phyloP scores from a whole-genome alignment of 2,888 invertebrate species.

The Pandemis heparana region DNA sequence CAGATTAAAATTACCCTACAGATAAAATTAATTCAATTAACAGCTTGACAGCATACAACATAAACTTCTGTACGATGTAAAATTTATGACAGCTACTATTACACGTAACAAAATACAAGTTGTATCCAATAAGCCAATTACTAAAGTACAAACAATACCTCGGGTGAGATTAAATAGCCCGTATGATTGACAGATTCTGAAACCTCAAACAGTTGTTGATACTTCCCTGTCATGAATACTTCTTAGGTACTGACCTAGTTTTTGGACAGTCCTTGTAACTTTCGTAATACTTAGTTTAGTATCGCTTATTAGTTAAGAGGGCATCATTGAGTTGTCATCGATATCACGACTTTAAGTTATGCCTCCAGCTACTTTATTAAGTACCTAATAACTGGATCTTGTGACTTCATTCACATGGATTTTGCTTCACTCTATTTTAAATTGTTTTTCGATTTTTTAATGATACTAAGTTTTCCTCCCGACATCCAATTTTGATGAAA shows the following conservation, averaged over 20 bases:
- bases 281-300: slow-evolving; percentile 15
- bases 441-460: no score
- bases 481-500: no score
- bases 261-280: slow-evolving; percentile 10
- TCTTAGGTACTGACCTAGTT: slow-evolving; percentile 31
- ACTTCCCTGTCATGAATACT: slow-evolving; percentile 33
- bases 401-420: no score
- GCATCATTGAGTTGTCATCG: slow-evolving; percentile 31
- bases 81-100: slow-evolving; percentile 1
- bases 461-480: no score
- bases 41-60: not conserved
- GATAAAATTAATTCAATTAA: slow-evolving; percentile 6
- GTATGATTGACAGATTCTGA: slow-evolving; percentile 37
- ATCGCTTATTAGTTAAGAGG: slow-evolving; percentile 20
- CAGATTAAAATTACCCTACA: not conserved
- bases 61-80: not conserved
- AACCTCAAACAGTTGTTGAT: slow-evolving; percentile 34
- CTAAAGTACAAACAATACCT: slow-evolving; percentile 25
- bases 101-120: slow-evolving; percentile 7
- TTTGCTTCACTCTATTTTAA: no score
- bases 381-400: no score
- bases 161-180: slow-evolving; percentile 37
- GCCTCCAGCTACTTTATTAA: slow-evolving; percentile 4
- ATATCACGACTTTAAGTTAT: slow-evolving; percentile 21
- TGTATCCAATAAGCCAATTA: slow-evolving; percentile 13